phyloP scores from a whole-genome alignment of 1,140 invertebrate species.

The Papilio polyxenes region DNA sequence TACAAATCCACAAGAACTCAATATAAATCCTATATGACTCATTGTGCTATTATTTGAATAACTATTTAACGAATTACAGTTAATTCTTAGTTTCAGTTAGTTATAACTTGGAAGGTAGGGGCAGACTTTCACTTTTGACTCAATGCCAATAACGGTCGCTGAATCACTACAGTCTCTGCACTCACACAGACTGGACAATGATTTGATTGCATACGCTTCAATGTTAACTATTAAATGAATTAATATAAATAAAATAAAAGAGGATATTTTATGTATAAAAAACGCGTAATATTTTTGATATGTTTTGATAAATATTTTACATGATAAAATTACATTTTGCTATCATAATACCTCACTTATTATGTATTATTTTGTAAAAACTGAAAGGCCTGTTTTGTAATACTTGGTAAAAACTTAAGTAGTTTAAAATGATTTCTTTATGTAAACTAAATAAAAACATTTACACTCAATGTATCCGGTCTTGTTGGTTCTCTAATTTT shows the following conservation, averaged over 20 bases:
- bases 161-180: constrained; percentile 67
- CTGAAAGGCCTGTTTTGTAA: neutral
- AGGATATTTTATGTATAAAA: neutral
- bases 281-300: neutral
- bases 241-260: neutral
- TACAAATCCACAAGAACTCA: neutral
- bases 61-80: neutral
- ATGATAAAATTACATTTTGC: too few relatives aligned
- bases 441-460: too few relatives aligned
- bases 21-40: neutral
- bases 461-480: too few relatives aligned
- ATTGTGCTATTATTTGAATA: constrained; percentile 19
- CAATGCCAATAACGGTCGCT: constrained; percentile 73
- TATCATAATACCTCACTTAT: too few relatives aligned
- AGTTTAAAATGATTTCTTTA: too few relatives aligned
- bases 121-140: constrained; percentile 69
- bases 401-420: neutral
- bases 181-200: constrained; percentile 40
- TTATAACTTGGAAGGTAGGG: constrained; percentile 31
- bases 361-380: neutral
- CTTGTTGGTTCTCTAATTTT: too few relatives aligned
- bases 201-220: constrained; percentile 20
- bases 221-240: neutral
- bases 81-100: constrained; percentile 24
- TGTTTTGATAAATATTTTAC: too few relatives aligned